Conservation (phyloP, 1,140 invertebrate genomes). For the Aphelinus certus region DNA sequence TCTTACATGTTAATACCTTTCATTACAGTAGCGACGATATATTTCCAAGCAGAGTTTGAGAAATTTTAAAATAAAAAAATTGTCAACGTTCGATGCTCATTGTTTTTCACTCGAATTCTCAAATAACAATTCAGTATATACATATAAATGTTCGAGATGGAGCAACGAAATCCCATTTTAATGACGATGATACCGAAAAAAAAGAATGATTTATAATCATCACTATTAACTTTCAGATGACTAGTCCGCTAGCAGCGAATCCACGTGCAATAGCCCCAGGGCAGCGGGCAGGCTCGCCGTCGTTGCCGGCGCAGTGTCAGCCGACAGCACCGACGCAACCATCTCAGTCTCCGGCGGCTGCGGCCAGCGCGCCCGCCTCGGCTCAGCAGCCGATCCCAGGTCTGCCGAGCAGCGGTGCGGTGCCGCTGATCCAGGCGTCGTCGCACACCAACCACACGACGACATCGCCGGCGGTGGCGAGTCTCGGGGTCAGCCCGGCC, state of each 20-base stretch:
- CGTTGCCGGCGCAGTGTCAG: conserved; percentile 55
- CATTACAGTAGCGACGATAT: too few species aligned
- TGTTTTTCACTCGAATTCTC: too few species aligned
- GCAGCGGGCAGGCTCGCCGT: conserved; percentile 59
- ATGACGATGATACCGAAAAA: too few species aligned
- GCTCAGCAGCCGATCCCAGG: conserved; percentile 56
- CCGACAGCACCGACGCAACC: conserved; percentile 4
- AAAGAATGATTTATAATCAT: too few species aligned
- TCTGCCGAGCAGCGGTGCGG: conserved; percentile 66
- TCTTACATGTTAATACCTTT: not conserved
- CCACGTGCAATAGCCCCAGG: conserved; percentile 66
- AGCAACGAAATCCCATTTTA: too few species aligned
- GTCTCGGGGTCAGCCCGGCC: conserved; percentile 65
- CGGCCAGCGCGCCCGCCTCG: conserved; percentile 57
- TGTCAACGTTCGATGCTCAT: too few species aligned
- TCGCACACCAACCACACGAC: conserved; percentile 51
- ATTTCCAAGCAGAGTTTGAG: too few species aligned
- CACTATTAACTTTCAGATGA: conserved; percentile 55
- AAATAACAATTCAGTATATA: too few species aligned
- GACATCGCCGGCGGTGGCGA: conserved; percentile 69
- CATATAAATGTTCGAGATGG: too few species aligned
- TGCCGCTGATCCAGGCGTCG: conserved; percentile 67
- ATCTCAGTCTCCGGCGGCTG: not conserved
- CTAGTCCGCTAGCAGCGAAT: conserved; percentile 66
- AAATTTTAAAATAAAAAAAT: too few species aligned